Evolutionary conservation across 2,113 vertebrate genomes (phyloP), one percentile per base, ranked within the genome.

Genomic region (Alexandromys fortis): DNA sequence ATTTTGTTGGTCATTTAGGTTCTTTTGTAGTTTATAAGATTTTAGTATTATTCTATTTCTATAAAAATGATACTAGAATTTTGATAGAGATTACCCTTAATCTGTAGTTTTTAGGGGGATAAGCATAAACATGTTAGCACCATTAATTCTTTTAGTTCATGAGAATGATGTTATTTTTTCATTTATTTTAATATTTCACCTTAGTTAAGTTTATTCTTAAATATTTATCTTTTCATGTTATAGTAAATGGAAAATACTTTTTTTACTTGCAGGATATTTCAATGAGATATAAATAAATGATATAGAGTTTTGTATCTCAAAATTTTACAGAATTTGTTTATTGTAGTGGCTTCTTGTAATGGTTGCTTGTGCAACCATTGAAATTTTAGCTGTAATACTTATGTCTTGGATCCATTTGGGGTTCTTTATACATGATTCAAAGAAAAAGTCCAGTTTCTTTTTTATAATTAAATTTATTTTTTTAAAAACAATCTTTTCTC

Each of bases 391-490:
- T 76, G 28, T 72, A 77, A 38, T 2, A 7, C 77, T 90, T 65
- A 81, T 70, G 68, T 87, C 61, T 81, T 87, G 33, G 58, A 81
- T 86, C 52, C 47, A 76, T 90, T 90, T 94, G 65, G 70, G 12
- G 16, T 38, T 86, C n/a, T 89, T 94, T 90, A 14, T 81, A 49
- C 52, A 70, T 91, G 28, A 79, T 88, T 35, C 28, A 73, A 88
- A 85, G 45, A 77, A 28, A 85, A 76, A 33, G 45, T 92, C 12
- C 12, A 88, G 12, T 88, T 91, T 93, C n/a, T 61, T 95, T 93
- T 87, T 58, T 58, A 58, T 58, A 21, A 58, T 58, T 58, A 58
- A 55, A 55, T 58, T 58, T 58, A 58, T 58, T 58, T 58, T 55
- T 47, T 47, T 55, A 14, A 19, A 55, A 55, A 55, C 55, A 55